phyloP scores from a whole-genome alignment of 2,113 vertebrate species.

The Smithornis capensis region DNA sequence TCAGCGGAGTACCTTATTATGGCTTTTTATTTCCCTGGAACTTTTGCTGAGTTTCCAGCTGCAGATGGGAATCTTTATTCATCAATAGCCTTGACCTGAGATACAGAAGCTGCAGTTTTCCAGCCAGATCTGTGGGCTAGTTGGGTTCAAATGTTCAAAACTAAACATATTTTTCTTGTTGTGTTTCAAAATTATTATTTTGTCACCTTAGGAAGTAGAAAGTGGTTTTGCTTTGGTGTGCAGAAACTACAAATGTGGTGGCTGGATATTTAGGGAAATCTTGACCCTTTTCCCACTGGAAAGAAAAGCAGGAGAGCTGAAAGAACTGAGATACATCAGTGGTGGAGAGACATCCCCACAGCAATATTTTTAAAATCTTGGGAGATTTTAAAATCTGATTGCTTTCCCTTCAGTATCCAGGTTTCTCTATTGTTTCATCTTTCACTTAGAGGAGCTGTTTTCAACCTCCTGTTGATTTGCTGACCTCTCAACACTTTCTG shows the following conservation, averaged over 20 bases:
- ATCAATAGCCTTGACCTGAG: background rate
- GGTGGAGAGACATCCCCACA: background rate
- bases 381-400: background rate
- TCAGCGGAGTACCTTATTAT: background rate
- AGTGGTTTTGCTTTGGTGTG: background rate
- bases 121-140: background rate
- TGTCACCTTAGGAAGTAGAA: background rate
- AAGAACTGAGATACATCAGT: background rate
- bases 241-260: background rate
- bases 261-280: background rate
- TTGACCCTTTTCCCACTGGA: background rate
- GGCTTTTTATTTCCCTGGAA: conserved; percentile 31
- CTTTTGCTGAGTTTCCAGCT: conserved; percentile 18
- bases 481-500: background rate
- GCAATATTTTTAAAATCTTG: background rate
- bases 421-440: background rate
- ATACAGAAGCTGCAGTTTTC: background rate
- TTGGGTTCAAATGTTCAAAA: background rate
- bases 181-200: background rate
- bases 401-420: background rate
- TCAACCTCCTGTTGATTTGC: background rate
- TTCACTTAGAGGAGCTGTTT: background rate
- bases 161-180: background rate
- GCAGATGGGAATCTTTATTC: background rate
- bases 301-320: background rate